Conservation (phyloP, 1,140 invertebrate species). For the Drepana arcuata region DNA sequence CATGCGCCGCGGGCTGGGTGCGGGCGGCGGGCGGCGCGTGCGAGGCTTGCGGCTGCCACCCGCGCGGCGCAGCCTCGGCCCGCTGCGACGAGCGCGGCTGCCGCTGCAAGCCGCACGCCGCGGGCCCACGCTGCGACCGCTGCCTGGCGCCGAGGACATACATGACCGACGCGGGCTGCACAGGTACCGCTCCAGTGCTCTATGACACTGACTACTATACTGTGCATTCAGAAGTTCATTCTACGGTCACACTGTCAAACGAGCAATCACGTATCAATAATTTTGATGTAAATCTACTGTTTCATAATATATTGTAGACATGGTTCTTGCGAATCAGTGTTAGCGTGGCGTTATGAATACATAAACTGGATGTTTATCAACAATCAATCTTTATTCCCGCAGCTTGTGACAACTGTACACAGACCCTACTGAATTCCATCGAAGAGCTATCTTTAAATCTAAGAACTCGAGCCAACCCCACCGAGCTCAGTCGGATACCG, state of each 20-base stretch:
- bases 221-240: too few species aligned
- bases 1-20: slow-evolving; percentile 85
- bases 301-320: too few species aligned
- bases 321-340: too few species aligned
- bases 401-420: slow-evolving; percentile 95
- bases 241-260: too few species aligned
- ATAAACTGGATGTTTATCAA: too few species aligned
- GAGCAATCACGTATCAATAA: too few species aligned
- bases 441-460: slow-evolving; percentile 74
- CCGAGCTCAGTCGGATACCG: slow-evolving; percentile 78
- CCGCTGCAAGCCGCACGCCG: slow-evolving; percentile 83
- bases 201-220: too few species aligned
- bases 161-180: slow-evolving; percentile 73
- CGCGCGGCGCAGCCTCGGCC: slow-evolving; percentile 80
- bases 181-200: too few species aligned
- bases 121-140: slow-evolving; percentile 86
- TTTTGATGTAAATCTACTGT: too few species aligned
- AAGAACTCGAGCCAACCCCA: slow-evolving; percentile 66
- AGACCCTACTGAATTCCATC: slow-evolving; percentile 83
- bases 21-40: slow-evolving; percentile 78
- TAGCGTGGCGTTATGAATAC: too few species aligned
- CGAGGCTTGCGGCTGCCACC: slow-evolving; percentile 84
- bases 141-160: slow-evolving; percentile 83
- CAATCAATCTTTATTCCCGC: too few species aligned
- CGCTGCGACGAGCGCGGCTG: slow-evolving; percentile 86